These are phyloP conservation scores for Apantesis nais DNA, from an alignment of 2,888 invertebrate genomes.

Conservation along the genomic window DNA sequence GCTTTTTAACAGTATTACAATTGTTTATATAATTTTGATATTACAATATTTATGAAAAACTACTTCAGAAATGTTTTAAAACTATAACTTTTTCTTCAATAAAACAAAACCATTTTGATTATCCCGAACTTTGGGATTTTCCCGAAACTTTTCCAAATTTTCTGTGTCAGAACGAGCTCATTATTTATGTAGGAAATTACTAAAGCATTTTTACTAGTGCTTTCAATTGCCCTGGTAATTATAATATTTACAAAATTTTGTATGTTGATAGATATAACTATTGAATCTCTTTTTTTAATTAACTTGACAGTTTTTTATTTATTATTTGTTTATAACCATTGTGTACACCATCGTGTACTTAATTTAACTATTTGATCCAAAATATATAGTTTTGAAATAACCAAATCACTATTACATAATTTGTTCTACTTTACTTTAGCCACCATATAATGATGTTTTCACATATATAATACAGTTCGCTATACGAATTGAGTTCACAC, in stretches of 20 bases:
- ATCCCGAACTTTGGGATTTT: not conserved
- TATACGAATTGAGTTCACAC: slow-evolving; percentile 43
- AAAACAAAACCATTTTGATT: not conserved
- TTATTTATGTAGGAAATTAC: not conserved
- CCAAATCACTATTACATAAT: slow-evolving; percentile 46
- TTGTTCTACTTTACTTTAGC: slow-evolving; percentile 39
- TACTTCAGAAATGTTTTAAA: not conserved
- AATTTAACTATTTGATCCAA: slow-evolving; percentile 14
- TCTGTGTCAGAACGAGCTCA: not conserved
- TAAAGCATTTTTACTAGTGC: not conserved
- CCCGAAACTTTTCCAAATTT: not conserved
- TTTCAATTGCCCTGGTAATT: not conserved
- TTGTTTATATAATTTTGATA: not conserved
- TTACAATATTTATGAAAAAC: not conserved
- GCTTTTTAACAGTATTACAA: not conserved
- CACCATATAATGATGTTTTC: slow-evolving; percentile 37
- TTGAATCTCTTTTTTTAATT: not conserved
- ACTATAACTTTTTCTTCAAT: not conserved
- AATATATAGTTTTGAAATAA: slow-evolving; percentile 27
- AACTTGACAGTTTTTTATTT: too few species aligned
- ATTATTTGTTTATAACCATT: not conserved
- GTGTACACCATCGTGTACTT: too few species aligned
- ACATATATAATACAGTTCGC: slow-evolving; percentile 37
- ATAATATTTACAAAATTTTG: not conserved
- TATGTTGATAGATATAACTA: not conserved